phyloP scores from a whole-genome alignment of 2,797 vertebrate genomes.

The Valencia hispanica region DNA sequence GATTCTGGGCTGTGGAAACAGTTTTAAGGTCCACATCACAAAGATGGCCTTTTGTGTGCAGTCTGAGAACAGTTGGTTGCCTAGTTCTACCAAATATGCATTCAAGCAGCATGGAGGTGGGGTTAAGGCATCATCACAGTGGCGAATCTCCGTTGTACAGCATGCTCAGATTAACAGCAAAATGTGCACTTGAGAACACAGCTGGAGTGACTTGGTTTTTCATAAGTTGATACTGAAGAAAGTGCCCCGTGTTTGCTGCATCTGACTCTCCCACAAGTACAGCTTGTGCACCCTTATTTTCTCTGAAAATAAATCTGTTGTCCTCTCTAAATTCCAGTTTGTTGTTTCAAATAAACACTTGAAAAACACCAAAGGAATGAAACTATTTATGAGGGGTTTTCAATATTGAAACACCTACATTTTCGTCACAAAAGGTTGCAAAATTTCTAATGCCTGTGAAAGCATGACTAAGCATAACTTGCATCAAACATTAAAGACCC shows the following conservation, averaged over 20 bases:
- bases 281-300: background rate
- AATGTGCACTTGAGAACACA: conserved; percentile 1
- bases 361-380: background rate
- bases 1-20: background rate
- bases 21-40: background rate
- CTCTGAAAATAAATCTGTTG: background rate
- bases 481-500: too few species aligned
- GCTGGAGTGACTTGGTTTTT: background rate
- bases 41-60: background rate
- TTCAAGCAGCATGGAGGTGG: conserved; percentile 1
- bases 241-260: too few species aligned
- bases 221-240: background rate
- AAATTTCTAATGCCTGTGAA: too few species aligned
- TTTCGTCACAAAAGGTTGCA: too few species aligned
- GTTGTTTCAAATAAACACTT: background rate
- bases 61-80: background rate
- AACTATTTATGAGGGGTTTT: background rate
- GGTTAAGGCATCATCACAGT: background rate
- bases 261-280: background rate
- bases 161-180: background rate
- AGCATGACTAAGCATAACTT: too few species aligned
- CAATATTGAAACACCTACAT: background rate
- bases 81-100: background rate
- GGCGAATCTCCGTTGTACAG: background rate
- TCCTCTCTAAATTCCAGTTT: background rate